Percentiles rank a stretch among this genome's conserved stretches.
Evolutionary conservation across 2,888 invertebrate species (phyloP).

Genomic region (Andrena camellia): DNA sequence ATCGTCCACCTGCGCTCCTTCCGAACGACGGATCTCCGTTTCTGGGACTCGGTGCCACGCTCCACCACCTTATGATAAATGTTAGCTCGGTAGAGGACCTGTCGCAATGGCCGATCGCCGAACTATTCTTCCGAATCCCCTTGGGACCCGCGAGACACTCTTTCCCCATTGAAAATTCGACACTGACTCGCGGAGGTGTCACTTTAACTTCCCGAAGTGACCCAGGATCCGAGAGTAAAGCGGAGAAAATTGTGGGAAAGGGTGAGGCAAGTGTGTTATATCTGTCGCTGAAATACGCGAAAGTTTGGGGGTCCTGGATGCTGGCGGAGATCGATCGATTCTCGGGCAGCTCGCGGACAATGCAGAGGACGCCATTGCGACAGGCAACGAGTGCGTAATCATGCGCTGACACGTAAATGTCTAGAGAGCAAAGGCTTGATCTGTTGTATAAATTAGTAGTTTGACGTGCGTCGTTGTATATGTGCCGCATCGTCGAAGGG

Average conservation of each 20-base stretch:
- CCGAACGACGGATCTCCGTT: conserved; percentile 62
- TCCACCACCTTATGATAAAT: conserved; percentile 73
- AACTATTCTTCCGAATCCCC: background rate
- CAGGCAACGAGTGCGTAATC: conserved; percentile 63
- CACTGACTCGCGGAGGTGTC: background rate
- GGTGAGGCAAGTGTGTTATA: no score
- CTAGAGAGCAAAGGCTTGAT: conserved; percentile 76
- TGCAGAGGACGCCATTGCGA: conserved; percentile 63
- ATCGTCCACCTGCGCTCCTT: background rate
- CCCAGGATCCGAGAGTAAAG: no score
- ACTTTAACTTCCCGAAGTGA: no score
- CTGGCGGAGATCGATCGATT: background rate
- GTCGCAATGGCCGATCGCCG: conserved; percentile 67
- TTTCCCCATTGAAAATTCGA: no score
- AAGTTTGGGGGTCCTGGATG: background rate
- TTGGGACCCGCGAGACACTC: background rate
- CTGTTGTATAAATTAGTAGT: conserved; percentile 77
- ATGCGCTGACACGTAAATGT: conserved; percentile 72
- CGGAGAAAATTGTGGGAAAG: no score
- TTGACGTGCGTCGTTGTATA: conserved; percentile 75
- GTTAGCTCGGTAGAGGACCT: conserved; percentile 75
- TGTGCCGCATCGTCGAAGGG: conserved; percentile 71
- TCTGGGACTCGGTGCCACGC: conserved; percentile 70
- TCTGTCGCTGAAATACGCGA: background rate
- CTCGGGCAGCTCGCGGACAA: background rate